Conservation (phyloP, 1,140 invertebrate genomes). For the Diuraphis noxia region DNA sequence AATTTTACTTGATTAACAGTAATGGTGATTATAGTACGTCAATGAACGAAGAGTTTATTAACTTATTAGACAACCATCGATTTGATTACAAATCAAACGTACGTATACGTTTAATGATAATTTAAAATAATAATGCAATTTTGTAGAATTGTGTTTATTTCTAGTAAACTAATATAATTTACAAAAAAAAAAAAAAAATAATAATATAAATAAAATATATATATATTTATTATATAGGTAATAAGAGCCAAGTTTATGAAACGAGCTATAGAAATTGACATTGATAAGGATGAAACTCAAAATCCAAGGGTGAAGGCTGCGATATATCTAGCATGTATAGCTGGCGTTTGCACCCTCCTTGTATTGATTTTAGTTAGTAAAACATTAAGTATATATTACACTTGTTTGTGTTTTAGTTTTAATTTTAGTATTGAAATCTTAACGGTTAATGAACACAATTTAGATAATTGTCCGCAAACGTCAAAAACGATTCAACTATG, state of each 20-base stretch:
- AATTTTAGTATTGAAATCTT: background rate
- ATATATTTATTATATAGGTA: background rate
- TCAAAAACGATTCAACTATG: constrained; percentile 72
- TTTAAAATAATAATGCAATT: background rate
- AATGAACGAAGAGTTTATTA: constrained; percentile 37
- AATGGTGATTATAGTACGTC: background rate
- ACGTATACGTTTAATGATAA: background rate
- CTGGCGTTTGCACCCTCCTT: constrained; percentile 65
- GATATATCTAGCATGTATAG: constrained; percentile 63
- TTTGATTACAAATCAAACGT: constrained; percentile 41
- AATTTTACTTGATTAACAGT: constrained; percentile 22
- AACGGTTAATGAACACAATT: constrained; percentile 56
- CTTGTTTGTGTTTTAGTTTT: background rate
- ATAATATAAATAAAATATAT: background rate
- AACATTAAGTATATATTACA: background rate
- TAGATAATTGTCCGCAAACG: constrained; percentile 74
- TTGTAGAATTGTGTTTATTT: background rate
- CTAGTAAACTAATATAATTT: background rate
- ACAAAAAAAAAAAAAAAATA: background rate
- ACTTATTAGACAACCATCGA: background rate
- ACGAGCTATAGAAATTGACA: constrained; percentile 10
- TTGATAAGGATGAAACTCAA: background rate
- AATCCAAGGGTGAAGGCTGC: constrained; percentile 62
- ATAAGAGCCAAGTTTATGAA: background rate
- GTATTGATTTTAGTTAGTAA: constrained; percentile 69